Percentiles rank a stretch among this genome's conserved stretches.
These are phyloP conservation scores for Drosophila tani DNA, from an alignment of 1,140 invertebrate genomes.

Conservation along the genomic window DNA sequence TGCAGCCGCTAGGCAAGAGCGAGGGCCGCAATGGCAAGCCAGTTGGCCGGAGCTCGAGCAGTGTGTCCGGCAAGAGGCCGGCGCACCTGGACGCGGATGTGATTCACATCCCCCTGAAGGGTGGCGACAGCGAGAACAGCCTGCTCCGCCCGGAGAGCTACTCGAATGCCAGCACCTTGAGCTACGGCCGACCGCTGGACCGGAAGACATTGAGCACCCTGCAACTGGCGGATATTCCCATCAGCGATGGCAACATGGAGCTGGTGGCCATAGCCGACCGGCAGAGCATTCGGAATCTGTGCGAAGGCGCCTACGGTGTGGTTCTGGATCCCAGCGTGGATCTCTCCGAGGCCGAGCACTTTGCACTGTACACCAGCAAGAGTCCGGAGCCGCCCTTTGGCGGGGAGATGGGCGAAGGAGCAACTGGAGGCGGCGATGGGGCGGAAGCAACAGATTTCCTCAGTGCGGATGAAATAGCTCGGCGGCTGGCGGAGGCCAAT, in stretches of 20 bases:
- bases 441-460: slow-evolving; percentile 88
- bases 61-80: slow-evolving; percentile 86
- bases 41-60: slow-evolving; percentile 86
- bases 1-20: slow-evolving; percentile 61
- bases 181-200: slow-evolving; percentile 75
- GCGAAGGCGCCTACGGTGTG: slow-evolving; percentile 80
- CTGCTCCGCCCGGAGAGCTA: slow-evolving; percentile 73
- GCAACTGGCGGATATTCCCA: slow-evolving; percentile 81
- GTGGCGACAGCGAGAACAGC: slow-evolving; percentile 83
- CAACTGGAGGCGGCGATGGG: slow-evolving; percentile 71
- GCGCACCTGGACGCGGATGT: slow-evolving; percentile 84
- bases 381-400: slow-evolving; percentile 92
- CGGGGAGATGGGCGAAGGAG: slow-evolving; percentile 91
- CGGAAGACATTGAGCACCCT: slow-evolving; percentile 83
- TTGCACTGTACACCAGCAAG: slow-evolving; percentile 92
- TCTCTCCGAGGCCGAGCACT: slow-evolving; percentile 93
- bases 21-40: slow-evolving; percentile 81
- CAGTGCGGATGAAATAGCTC: slow-evolving; percentile 77
- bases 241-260: slow-evolving; percentile 84
- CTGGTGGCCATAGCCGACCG: slow-evolving; percentile 83
- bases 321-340: slow-evolving; percentile 86
- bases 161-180: slow-evolving; percentile 75
- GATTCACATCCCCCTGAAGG: slow-evolving; percentile 88
- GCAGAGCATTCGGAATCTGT: slow-evolving; percentile 81
- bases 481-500: slow-evolving; percentile 75